These are phyloP conservation scores for Anthopleura sola DNA, from an alignment of 64 coral and sea anemone species.

Conservation along the genomic window DNA sequence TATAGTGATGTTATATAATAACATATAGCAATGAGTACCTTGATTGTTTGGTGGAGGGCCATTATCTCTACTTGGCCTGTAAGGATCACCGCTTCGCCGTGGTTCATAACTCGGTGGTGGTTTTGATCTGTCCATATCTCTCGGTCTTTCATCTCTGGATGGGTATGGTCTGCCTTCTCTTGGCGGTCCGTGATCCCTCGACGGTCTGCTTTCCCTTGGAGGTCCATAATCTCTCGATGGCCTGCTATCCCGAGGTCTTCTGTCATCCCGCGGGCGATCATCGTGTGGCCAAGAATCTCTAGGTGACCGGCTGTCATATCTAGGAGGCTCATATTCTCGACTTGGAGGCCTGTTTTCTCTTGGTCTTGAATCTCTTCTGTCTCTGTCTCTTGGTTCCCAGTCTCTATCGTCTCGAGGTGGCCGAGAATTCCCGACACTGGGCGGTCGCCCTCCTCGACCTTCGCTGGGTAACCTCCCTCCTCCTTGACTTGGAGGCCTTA, in stretches of 20 bases:
- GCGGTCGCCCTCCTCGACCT: neutral
- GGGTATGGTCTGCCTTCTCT: neutral
- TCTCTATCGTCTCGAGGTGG: neutral
- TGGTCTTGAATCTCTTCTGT: neutral
- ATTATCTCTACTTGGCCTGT: neutral
- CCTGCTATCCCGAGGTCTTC: slow-evolving; percentile 3
- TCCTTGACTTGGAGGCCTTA: neutral
- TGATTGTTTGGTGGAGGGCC: neutral
- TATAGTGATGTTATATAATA: too few species aligned
- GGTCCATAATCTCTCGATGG: neutral
- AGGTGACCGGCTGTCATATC: neutral
- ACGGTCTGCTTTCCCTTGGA: neutral
- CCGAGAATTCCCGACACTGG: neutral
- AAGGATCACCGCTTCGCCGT: neutral
- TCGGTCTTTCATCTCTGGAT: neutral
- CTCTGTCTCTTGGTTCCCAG: slow-evolving; percentile 5
- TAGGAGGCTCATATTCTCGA: neutral
- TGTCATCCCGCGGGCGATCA: neutral
- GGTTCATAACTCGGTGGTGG: neutral
- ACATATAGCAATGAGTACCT: neutral
- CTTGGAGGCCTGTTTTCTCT: neutral
- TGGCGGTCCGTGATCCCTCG: neutral
- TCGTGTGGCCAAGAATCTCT: neutral
- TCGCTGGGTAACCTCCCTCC: slow-evolving; percentile 2
- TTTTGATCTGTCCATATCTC: neutral